phyloP scores from a whole-genome alignment of 2,797 vertebrate genomes.

The Sparidentex hasta region DNA sequence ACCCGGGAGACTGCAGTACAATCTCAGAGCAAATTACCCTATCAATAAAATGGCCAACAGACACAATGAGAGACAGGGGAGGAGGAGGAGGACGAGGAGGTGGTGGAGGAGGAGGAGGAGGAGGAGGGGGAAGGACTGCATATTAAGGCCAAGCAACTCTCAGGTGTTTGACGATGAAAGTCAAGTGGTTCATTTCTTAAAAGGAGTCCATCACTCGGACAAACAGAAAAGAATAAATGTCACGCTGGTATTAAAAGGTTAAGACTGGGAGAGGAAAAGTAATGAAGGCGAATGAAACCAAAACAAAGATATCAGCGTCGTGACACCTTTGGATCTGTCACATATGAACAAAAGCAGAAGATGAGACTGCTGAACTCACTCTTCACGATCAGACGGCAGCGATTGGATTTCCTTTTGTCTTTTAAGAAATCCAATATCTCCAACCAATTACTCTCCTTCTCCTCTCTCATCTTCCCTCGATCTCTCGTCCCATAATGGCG shows the following conservation, averaged over 20 bases:
- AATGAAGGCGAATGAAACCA: background rate
- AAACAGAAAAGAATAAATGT: constrained; percentile 19
- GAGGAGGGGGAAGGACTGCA: background rate
- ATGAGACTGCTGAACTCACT: constrained; percentile 23
- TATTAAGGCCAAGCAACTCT: constrained; percentile 25
- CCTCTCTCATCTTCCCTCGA: constrained; percentile 25
- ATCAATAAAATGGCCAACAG: constrained; percentile 75
- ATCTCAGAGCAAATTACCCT: constrained; percentile 80
- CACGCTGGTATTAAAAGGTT: constrained; percentile 21
- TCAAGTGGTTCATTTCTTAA: constrained; percentile 8
- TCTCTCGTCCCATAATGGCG: constrained; percentile 42
- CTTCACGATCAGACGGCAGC: constrained; percentile 36
- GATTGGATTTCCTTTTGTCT: constrained; percentile 29
- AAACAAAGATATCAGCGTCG: constrained; percentile 1
- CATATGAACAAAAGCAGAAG: constrained; percentile 24
- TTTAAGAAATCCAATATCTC: constrained; percentile 52
- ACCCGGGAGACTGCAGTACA: constrained; percentile 70
- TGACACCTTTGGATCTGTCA: constrained; percentile 16
- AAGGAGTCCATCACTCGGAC: constrained; percentile 19
- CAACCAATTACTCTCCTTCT: constrained; percentile 36
- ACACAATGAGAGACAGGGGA: constrained; percentile 57
- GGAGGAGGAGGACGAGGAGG: no score
- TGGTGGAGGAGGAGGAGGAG: no score
- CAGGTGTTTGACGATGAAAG: constrained; percentile 41
- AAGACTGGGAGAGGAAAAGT: background rate